Conservation (phyloP, 37 sponge, comb jelly and placozoan species). For the Axinella damicornis region DNA sequence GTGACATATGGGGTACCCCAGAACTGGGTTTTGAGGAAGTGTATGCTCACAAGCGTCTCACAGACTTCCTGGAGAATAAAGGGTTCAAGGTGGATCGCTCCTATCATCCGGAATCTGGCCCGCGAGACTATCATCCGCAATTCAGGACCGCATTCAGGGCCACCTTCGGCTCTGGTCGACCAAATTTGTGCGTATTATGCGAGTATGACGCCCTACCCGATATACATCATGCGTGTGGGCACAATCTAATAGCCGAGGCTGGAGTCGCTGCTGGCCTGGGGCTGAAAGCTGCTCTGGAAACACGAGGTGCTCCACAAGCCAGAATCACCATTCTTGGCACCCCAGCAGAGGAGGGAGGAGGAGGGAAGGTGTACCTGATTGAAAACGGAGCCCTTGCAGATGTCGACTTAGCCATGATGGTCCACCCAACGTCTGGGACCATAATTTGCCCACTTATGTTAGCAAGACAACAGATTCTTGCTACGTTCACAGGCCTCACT, state of each 20-base stretch:
- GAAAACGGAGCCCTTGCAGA: conserved; percentile 76
- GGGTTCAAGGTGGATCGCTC: conserved; percentile 83
- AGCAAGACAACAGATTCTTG: neutral
- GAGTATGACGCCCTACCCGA: conserved; percentile 96
- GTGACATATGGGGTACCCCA: conserved; percentile 70
- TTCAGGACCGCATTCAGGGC: conserved; percentile 89
- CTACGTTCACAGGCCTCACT: conserved; percentile 72
- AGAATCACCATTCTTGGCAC: conserved; percentile 86
- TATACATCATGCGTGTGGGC: conserved; percentile 95
- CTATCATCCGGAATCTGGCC: no score
- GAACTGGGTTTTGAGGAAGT: conserved; percentile 67
- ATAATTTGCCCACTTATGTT: conserved; percentile 13
- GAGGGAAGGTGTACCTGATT: conserved; percentile 86
- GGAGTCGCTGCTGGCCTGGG: conserved; percentile 94
- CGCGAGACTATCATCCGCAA: conserved; percentile 30
- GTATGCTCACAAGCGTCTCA: conserved; percentile 76
- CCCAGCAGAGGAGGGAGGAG: conserved; percentile 92
- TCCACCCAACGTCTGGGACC: conserved; percentile 68
- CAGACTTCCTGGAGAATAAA: conserved; percentile 70
- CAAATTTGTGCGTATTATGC: conserved; percentile 84
- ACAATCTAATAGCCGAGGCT: conserved; percentile 96
- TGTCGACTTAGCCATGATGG: conserved; percentile 94
- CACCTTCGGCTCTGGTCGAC: conserved; percentile 62
- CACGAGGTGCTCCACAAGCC: conserved; percentile 30
- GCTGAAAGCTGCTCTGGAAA: conserved; percentile 79